Percentiles rank a stretch among this genome's conserved stretches.
Evolutionary conservation across 1,140 invertebrate species (phyloP).

Genomic region (Lineus longissimus): DNA sequence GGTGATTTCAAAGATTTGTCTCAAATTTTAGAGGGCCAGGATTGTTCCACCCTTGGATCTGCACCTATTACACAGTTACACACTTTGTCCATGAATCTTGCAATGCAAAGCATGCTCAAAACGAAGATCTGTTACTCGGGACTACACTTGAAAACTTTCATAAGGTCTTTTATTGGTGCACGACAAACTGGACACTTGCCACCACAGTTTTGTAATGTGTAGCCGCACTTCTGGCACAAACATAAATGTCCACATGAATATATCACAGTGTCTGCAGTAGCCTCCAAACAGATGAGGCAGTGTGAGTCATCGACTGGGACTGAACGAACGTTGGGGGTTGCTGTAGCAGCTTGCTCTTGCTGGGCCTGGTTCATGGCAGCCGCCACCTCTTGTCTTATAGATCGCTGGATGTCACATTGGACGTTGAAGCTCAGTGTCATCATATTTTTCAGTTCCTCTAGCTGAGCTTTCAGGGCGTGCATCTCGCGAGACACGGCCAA

Average conservation of each 20-base stretch:
- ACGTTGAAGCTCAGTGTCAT: slow-evolving; percentile 47
- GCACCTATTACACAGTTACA: no score
- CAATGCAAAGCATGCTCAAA: no score
- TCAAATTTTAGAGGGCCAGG: no score
- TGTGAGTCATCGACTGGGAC: slow-evolving; percentile 39
- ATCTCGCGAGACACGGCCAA: slow-evolving; percentile 40
- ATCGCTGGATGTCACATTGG: slow-evolving; percentile 49
- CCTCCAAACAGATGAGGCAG: slow-evolving; percentile 49
- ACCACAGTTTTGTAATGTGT: slow-evolving; percentile 32
- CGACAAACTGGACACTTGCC: slow-evolving; percentile 50
- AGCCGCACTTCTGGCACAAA: slow-evolving; percentile 45
- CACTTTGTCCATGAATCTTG: no score
- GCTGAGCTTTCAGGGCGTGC: slow-evolving; percentile 33
- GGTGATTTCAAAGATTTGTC: no score
- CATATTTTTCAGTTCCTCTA: slow-evolving; percentile 48
- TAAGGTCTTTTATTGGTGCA: slow-evolving; percentile 51
- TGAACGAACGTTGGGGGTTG: slow-evolving; percentile 7
- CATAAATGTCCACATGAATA: slow-evolving; percentile 54
- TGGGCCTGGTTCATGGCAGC: slow-evolving; percentile 17
- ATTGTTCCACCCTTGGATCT: no score
- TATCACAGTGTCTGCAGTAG: slow-evolving; percentile 45
- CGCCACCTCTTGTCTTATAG: slow-evolving; percentile 51
- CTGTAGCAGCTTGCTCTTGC: slow-evolving; percentile 10
- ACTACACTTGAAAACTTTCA: slow-evolving; percentile 43
- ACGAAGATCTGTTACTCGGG: no score